These are phyloP conservation scores for Holocentrus rufus DNA, from an alignment of 2,797 vertebrate genomes.

Conservation along the genomic window DNA sequence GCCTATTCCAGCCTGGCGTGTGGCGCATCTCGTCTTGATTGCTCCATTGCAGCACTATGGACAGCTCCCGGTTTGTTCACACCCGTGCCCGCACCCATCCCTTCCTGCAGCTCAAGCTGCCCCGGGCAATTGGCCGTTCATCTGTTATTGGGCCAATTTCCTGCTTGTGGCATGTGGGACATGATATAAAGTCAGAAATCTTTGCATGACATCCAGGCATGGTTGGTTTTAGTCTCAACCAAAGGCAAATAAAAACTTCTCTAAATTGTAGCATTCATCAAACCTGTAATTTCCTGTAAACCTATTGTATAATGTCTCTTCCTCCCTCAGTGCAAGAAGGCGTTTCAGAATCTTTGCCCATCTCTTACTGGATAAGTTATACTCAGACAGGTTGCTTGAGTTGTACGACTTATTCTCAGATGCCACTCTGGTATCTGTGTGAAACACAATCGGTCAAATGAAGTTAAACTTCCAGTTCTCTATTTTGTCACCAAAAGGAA, in stretches of 20 bases:
- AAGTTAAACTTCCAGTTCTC: conserved; percentile 69
- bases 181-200: neutral
- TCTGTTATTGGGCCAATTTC: neutral
- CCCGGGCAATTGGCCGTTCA: neutral
- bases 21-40: conserved; percentile 66
- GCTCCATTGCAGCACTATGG: conserved; percentile 78
- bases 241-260: neutral
- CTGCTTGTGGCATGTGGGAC: neutral
- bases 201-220: neutral
- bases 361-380: neutral
- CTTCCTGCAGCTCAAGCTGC: conserved; percentile 3
- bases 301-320: neutral
- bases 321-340: neutral
- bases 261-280: neutral
- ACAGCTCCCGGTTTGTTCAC: conserved; percentile 75
- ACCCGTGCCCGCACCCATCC: conserved; percentile 28
- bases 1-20: conserved; percentile 39
- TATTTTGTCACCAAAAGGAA: conserved; percentile 57
- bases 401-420: neutral
- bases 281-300: neutral
- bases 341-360: neutral
- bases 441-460: conserved; percentile 31
- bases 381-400: conserved; percentile 25
- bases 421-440: conserved; percentile 7
- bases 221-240: neutral